phyloP scores from a whole-genome alignment of 2,113 vertebrate genomes.

The Illadopsis cleaveri region DNA sequence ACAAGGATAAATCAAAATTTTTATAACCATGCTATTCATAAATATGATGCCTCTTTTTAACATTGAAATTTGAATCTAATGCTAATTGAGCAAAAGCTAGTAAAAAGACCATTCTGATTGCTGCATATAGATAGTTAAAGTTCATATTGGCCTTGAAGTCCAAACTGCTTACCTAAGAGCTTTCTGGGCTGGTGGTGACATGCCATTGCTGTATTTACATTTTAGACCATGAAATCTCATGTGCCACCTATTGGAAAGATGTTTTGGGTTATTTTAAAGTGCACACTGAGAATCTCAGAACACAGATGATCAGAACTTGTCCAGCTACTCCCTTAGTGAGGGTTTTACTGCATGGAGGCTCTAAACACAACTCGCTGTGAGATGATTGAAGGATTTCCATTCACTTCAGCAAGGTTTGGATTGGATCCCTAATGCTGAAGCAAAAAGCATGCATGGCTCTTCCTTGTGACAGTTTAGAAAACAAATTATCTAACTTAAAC shows the following conservation, averaged over 20 bases:
- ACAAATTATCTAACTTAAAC: neutral
- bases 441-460: neutral
- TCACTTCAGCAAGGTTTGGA: neutral
- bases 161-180: neutral
- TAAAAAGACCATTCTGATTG: neutral
- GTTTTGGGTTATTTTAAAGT: slow-evolving; percentile 12
- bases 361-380: neutral
- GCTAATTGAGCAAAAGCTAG: neutral
- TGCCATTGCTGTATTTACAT: neutral
- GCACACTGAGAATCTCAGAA: neutral
- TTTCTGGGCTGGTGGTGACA: neutral
- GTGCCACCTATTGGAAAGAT: slow-evolving; percentile 11
- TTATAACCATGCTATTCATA: neutral
- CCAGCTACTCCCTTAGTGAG: neutral
- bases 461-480: neutral
- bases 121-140: neutral
- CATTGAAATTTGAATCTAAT: neutral
- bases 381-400: neutral
- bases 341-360: neutral
- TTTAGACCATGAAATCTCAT: neutral
- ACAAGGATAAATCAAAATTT: neutral
- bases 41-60: neutral
- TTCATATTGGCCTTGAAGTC: neutral
- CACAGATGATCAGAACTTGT: neutral
- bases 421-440: neutral